Base-by-base conservation (phyloP, 1,140 invertebrate species). In the Bombyx mandarina region DNA sequence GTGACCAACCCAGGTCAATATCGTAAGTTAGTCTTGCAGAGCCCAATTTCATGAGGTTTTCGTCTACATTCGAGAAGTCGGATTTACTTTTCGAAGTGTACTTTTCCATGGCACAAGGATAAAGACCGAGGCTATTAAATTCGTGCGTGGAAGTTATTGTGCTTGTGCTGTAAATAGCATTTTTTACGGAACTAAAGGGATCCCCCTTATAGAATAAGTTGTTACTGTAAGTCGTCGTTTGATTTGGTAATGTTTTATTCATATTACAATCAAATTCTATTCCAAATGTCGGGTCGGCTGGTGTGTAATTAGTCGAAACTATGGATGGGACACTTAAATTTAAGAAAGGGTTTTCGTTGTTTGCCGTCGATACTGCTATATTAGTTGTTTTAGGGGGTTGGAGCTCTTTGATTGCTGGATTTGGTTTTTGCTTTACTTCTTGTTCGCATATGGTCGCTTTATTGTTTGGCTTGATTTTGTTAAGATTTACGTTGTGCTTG, bases 81-180 rank as follows among this genome's bases (percentile, higher is more conserved):
- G 72, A 57, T 74, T 87, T 86, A 57, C 70, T 84, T 79, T 87
- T 87, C 1, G 70, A 66, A 6, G 78, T 54, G 64, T 84, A 87
- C 65, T 84, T 87, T 52, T 87, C 84, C 69, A 87, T 81, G 26
- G 84, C 84, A 63, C 84, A 87, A 10, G 84, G 84, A 64, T 87
- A 87, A 10, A 85, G 66, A 1, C 80, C 77, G 6, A 87, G 66
- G 52, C 67, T 75, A 57, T 87, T 85, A 60, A 78, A 87, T 59
- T 87, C 84, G 59, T 87, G 84, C 43, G 75, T 71, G n/a, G 82
- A 76, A 8, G 84, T 77, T 54, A 87, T 82, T 62, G 67, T 82
- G 59, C 82, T 87, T 3, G 79, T 85, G 54, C 80, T 87, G 48
- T 85, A 85, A 67, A 85, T 85, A 48, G 73, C 76, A 63, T 64